Base-by-base conservation (phyloP, 2,797 vertebrate genomes). In the Acanthurus leucopareius region DNA sequence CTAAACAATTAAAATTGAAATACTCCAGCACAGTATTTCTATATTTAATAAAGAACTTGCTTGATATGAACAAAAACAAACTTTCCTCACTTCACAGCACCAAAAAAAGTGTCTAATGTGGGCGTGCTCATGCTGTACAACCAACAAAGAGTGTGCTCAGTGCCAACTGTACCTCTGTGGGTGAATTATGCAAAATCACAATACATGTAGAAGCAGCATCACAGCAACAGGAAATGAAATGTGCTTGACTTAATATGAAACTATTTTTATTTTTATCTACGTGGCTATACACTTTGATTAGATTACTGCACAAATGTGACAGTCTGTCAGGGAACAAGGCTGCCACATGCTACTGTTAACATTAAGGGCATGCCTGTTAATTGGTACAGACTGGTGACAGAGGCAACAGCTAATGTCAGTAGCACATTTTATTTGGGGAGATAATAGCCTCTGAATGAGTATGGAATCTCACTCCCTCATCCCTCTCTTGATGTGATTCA, bases 181-280 rank as follows among this genome's bases (percentile, higher is more conserved):
- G 59, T 79, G 80, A 88, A 79, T 77, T 82, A 82, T 86, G 68
- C 80, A 88, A 86, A 85, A 70, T 77, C 71, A 60, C 15, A 54
- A 58, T 61, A 66, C 73, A 62, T 54, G 73, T 38, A 66, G n/a
- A 57, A 65, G 44, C 45, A 45, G 60, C 58, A 63, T 53, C 49
- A 44, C 48, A 51, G 69, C 69, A 72, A 70, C 75, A 85, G 86
- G 81, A 91, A 89, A 80, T 75, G 2, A 64, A 77, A 77, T 64
- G 51, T 69, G 65, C 17, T 60, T 66, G 40, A 58, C 42, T 25
- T 75, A 53, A 69, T 51, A 32, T 35, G 65, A 69, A 54, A 13
- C 57, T 11, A 13, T 66, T 67, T 17, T 47, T 72, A 25, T 80
- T 60, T 64, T 71, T 48, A 47, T 40, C 44, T 58, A 59, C 54